Percentiles rank a stretch among this genome's conserved stretches.
phyloP scores from a whole-genome alignment of 2,797 vertebrate species.

The Parambassis ranga region DNA sequence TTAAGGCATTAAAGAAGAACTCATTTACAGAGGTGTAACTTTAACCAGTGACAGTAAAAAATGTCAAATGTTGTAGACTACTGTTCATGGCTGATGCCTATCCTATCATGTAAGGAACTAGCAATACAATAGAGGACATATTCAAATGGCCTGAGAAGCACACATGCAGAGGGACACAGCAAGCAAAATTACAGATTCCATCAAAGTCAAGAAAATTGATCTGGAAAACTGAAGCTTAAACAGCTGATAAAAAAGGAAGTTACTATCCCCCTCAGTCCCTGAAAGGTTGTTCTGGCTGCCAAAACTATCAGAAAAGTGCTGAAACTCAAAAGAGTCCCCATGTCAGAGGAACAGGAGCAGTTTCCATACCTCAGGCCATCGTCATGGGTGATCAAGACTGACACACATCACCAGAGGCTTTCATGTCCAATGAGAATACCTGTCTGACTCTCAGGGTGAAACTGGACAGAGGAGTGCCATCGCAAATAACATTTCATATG shows the following conservation, averaged over 20 bases:
- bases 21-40: too few species aligned
- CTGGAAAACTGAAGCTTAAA: neutral
- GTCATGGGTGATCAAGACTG: constrained; percentile 72
- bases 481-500: constrained; percentile 61
- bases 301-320: constrained; percentile 70
- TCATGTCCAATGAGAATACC: constrained; percentile 79
- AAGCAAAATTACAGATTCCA: neutral
- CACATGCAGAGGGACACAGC: neutral
- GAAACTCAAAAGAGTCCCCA: constrained; percentile 66
- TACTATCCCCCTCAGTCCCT: neutral
- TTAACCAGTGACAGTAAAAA: too few species aligned
- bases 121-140: too few species aligned
- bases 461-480: constrained; percentile 66
- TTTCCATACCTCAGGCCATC: constrained; percentile 63
- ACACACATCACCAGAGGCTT: constrained; percentile 76
- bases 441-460: constrained; percentile 65
- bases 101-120: too few species aligned
- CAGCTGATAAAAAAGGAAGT: neutral
- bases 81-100: too few species aligned
- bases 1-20: too few species aligned
- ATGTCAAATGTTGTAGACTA: too few species aligned
- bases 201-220: neutral
- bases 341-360: constrained; percentile 54
- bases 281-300: constrained; percentile 34
- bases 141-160: too few species aligned